These are phyloP conservation scores for Aldabrachelys gigantea DNA, from an alignment of 2,113 vertebrate species.

Conservation along the genomic window DNA sequence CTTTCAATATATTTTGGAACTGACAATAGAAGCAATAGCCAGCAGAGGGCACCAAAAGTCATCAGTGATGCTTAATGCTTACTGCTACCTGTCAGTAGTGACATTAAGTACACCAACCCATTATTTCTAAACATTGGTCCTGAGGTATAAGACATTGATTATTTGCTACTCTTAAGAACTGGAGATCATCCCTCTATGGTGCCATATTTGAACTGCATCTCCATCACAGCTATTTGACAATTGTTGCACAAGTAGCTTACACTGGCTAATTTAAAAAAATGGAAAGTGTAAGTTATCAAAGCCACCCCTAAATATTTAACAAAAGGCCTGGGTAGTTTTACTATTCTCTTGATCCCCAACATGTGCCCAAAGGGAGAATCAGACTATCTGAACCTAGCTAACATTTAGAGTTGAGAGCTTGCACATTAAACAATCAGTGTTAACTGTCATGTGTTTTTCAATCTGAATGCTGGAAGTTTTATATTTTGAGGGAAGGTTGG, in stretches of 20 bases:
- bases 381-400: not conserved
- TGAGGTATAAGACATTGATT: not conserved
- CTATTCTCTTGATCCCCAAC: too few species aligned
- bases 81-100: rapidly evolving
- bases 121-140: rapidly evolving
- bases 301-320: not conserved
- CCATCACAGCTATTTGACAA: not conserved
- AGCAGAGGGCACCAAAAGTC: conserved; percentile 64
- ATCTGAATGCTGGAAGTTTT: not conserved
- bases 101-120: rapidly evolving
- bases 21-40: not conserved
- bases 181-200: rapidly evolving
- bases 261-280: not conserved
- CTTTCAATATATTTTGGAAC: rapidly evolving
- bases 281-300: not conserved
- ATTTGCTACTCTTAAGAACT: rapidly evolving
- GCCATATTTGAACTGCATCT: rapidly evolving
- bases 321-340: not conserved
- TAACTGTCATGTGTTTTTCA: not conserved
- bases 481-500: not conserved
- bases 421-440: not conserved
- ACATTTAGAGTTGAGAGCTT: not conserved
- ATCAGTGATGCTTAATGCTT: not conserved
- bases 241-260: too few species aligned
- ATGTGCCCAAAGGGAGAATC: too few species aligned